These are phyloP conservation scores for Drosophila suzukii DNA, from an alignment of 1,140 invertebrate genomes.

Conservation along the genomic window DNA sequence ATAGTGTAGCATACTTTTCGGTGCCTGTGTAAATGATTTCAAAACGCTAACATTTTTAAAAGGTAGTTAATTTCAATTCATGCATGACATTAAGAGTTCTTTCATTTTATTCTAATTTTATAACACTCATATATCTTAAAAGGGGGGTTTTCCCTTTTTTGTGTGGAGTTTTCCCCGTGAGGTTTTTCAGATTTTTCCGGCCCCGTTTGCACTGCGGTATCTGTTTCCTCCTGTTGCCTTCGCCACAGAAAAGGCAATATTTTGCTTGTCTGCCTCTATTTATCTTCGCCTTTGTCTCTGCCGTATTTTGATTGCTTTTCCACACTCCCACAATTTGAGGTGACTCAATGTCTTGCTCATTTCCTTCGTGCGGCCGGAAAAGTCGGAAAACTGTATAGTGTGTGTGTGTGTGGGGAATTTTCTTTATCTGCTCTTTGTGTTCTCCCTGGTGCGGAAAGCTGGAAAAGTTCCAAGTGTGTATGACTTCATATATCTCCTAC, in stretches of 20 bases:
- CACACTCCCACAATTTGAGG: conserved; percentile 55
- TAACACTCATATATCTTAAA: background rate
- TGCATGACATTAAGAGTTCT: no score
- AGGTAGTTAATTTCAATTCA: no score
- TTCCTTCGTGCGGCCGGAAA: conserved; percentile 67
- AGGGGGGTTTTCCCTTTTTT: conserved; percentile 1
- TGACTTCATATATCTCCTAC: conserved; percentile 38
- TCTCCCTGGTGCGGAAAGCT: conserved; percentile 7
- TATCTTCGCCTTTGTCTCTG: conserved; percentile 75
- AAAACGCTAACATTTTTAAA: background rate
- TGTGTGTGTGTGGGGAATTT: conserved; percentile 12
- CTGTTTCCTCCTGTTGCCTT: conserved; percentile 25
- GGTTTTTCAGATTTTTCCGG: conserved; percentile 7
- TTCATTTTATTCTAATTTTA: background rate
- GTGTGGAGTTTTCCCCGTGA: background rate
- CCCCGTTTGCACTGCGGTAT: conserved; percentile 15
- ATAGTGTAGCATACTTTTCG: background rate
- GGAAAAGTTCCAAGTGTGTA: conserved; percentile 44
- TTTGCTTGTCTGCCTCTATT: conserved; percentile 80
- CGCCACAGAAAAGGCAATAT: conserved; percentile 72
- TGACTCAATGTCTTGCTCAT: conserved; percentile 82
- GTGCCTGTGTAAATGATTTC: background rate
- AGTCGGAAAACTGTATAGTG: conserved; percentile 63
- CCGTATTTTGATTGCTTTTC: conserved; percentile 78
- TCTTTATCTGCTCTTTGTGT: conserved; percentile 33